A percentile compares a stretch with the other conserved stretches of the same genome.
These are phyloP conservation scores for Pangasius krempfi DNA, from an alignment of 2,797 vertebrate species.

Conservation along the genomic window DNA sequence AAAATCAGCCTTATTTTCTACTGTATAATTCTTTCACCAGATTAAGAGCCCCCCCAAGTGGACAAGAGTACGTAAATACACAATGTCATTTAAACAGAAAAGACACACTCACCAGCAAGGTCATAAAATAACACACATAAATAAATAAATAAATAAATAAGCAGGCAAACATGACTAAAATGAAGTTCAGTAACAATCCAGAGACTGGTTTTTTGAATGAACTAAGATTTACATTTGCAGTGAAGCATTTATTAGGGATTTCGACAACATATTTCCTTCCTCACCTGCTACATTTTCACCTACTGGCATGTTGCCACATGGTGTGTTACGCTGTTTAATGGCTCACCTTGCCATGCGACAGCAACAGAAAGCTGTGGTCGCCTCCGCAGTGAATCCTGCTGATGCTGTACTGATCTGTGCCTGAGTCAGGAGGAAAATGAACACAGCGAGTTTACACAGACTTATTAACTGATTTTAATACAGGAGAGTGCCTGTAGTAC, in stretches of 20 bases:
- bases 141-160: background rate
- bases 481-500: background rate
- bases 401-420: conserved; percentile 79
- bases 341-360: conserved; percentile 84
- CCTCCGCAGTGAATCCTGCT: conserved; percentile 92
- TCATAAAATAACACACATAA: background rate
- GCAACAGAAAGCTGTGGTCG: conserved; percentile 91
- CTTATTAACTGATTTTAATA: background rate
- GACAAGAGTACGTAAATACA: background rate
- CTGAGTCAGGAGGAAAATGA: conserved; percentile 37
- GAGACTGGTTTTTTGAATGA: background rate
- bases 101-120: background rate
- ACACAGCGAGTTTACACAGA: background rate
- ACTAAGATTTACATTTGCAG: background rate
- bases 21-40: background rate
- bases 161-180: background rate
- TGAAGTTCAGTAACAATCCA: background rate
- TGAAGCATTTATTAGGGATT: background rate
- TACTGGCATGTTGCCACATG: background rate
- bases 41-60: conserved; percentile 32
- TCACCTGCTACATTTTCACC: background rate
- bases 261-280: background rate
- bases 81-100: background rate
- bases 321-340: background rate
- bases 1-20: background rate